Percentiles rank a stretch among this genome's conserved stretches.
Conservation (phyloP, 2,113 vertebrate species). For the Ceyx cyanopectus region DNA sequence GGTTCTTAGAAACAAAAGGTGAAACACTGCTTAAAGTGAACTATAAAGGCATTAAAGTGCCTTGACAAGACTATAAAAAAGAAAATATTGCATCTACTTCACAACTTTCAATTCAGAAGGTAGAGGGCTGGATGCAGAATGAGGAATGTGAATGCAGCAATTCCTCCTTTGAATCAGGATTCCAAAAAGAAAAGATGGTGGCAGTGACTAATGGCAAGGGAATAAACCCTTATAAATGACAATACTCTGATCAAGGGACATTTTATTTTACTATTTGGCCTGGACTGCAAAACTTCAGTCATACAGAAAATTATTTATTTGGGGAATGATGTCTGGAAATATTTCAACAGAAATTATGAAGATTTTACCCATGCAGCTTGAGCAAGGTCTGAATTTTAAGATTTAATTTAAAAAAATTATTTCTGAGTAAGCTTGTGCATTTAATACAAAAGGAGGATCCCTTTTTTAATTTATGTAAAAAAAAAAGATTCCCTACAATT, state of each 20-base stretch:
- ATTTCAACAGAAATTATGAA: background rate
- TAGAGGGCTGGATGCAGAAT: background rate
- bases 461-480: background rate
- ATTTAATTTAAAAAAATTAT: background rate
- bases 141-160: background rate
- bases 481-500: background rate
- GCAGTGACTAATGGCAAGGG: background rate
- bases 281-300: background rate
- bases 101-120: background rate
- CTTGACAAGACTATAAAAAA: background rate
- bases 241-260: background rate
- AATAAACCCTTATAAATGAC: background rate
- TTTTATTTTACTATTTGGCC: background rate
- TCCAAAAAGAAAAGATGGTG: background rate
- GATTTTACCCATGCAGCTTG: background rate
- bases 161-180: background rate
- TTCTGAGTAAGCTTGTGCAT: background rate
- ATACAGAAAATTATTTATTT: background rate
- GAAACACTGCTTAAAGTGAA: background rate
- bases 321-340: background rate
- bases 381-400: background rate
- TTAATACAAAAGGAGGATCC: background rate
- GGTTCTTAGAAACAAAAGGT: background rate
- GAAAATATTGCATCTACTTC: background rate
- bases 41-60: background rate